Evolutionary conservation across 2,113 vertebrate species (phyloP), one percentile per base, ranked within the genome.

Genomic region (Cephalopterus ornatus): DNA sequence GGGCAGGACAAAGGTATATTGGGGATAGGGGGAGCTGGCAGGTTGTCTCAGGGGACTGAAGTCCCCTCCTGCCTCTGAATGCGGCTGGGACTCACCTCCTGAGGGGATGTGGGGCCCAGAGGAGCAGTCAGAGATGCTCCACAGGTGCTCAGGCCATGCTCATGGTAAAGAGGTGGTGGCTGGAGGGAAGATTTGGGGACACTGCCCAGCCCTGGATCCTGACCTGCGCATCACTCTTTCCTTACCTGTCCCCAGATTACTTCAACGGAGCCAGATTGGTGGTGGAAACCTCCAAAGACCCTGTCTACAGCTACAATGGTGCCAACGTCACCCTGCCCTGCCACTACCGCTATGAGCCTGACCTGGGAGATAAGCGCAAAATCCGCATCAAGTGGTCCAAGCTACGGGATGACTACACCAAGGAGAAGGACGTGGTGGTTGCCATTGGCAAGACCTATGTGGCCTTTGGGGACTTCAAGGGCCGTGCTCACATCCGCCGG

Each of bases 311-410:
- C 85, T 96, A 97, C 62, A 98, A 55, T 0, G 99, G 99, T 3
- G 98, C 98, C 96, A 99, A 98, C 0, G 97, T 98, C 88, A 99
- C 98, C 8, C 97, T 99, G 59, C 98, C 99, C 20, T 99, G 99
- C 91, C 97, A 59, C 88, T 99, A 98, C 95, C 98, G 23, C 65
- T 99, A 99, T 0, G 98, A 98, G 76, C 99, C 99, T 0, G 96
- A 98, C 46, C 75, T 92, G 83, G 92, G 62, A 19, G 22, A 80
- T 5, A 98, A 98, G 1, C 98, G 95, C 72, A 98, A 97, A 35
- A 98, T 99, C 61, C 98, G 99, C 13, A 98, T 99, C 96, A 99
- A 99, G 52, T 99, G 99, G 99, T 98, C 99, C 97, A 99, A 99
- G 97, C 85, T 98, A 46, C 98, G 98, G 4, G 96, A 98, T 0